Evolutionary conservation across 1,140 invertebrate species (phyloP), one percentile per base, ranked within the genome.

Genomic region (Argopecten irradians): DNA sequence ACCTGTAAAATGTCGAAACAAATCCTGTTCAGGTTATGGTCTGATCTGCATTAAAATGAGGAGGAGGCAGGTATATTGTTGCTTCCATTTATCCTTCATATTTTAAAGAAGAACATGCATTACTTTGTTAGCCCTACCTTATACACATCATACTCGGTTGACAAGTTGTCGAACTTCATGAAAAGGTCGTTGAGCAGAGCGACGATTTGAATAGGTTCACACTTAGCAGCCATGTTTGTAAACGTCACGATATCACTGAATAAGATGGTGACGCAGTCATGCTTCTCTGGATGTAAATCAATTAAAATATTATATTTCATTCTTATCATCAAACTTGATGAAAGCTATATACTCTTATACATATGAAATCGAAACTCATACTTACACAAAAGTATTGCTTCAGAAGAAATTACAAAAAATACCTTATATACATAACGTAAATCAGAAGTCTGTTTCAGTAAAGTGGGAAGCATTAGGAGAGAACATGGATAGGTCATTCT

Each of bases 191-290:
- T 96, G 13, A 96, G 89, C 92, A 96, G 92, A 39, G 93, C 94
- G 32, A 96, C 95, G 16, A 96, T 94, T 85, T 95, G 93, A 86
- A 96, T 93, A 7, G 95, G 95, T 11, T 93, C 92, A 86, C 95
- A 96, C 32, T 93, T 88, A 1, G 95, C 92, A 55, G 96, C 95
- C 46, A 96, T 96, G 89, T 95, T 95, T 7, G 95, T 96, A 88
- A 96, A 96, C 3, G 94, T 95, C 22, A 96, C 95, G 28, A 96
- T 95, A 88, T 96, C 95, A 34, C 95, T 95, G 92, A 96, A 96
- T 34, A 96, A 90, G 28, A 96, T 94, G 13, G 95, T 96, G 22
- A 94, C 94, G 36, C 94, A 92, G 14, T 93, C 87, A 88, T 95
- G 96, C 86, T 96, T 95, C 84, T 93, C 94, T 94, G 90, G 55